phyloP scores from a whole-genome alignment of 2,888 invertebrate species.

The Cephus pygmeus region DNA sequence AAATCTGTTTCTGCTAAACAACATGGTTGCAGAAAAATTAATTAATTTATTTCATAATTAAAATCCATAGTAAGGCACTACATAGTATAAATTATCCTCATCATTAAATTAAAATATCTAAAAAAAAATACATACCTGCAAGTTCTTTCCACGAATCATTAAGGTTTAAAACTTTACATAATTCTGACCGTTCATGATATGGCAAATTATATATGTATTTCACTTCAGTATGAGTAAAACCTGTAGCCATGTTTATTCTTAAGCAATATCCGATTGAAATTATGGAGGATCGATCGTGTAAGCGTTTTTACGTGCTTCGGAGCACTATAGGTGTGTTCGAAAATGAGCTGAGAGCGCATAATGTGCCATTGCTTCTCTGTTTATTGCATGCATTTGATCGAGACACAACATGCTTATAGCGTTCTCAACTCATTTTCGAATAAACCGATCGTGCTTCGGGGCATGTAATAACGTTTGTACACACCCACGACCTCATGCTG shows the following conservation, averaged over 20 bases:
- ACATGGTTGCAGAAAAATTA: too few relatives aligned
- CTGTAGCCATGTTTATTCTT: not conserved
- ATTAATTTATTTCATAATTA: not conserved
- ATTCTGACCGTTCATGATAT: conserved; percentile 73
- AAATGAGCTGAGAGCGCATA: too few relatives aligned
- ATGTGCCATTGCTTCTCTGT: too few relatives aligned
- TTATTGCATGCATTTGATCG: too few relatives aligned
- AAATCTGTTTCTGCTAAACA: conserved; percentile 20
- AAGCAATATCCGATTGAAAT: not conserved
- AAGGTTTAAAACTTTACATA: conserved; percentile 83
- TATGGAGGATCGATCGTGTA: too few relatives aligned
- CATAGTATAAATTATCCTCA: not conserved
- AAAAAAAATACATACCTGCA: conserved; percentile 68
- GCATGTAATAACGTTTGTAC: too few relatives aligned
- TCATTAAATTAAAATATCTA: not conserved
- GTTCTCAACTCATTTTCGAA: too few relatives aligned
- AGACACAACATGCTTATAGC: too few relatives aligned
- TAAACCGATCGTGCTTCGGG: too few relatives aligned
- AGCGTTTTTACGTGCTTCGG: too few relatives aligned
- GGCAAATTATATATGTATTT: conserved; percentile 80
- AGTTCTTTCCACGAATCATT: conserved; percentile 85
- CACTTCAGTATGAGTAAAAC: not conserved
- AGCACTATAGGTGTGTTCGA: too few relatives aligned
- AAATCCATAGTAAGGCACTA: not conserved
- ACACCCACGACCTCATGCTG: too few relatives aligned